Evolutionary conservation across 2,113 vertebrate genomes (phyloP).

Genomic region (Pongo pygmaeus): DNA sequence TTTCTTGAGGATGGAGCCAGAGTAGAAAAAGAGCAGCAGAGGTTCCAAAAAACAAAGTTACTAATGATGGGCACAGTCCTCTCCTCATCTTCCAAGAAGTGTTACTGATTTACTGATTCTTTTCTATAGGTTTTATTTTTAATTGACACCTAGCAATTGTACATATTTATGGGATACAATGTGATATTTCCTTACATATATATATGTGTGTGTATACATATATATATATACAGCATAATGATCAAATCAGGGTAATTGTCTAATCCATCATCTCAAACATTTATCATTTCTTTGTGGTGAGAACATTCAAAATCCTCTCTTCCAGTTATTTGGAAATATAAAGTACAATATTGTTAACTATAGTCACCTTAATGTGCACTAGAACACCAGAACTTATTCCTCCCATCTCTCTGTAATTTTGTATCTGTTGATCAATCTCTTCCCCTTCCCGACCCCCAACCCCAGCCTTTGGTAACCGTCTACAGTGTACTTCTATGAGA

Average conservation of each 20-base stretch:
- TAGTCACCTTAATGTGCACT: neutral
- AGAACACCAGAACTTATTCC: neutral
- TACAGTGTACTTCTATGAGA: neutral
- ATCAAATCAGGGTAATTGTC: neutral
- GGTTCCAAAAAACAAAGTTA: neutral
- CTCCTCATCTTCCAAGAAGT: neutral
- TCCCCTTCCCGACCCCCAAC: neutral
- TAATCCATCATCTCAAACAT: neutral
- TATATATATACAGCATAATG: neutral
- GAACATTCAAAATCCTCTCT: neutral
- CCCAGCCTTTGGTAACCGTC: neutral
- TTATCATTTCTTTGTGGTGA: neutral
- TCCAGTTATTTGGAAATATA: neutral
- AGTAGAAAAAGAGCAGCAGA: neutral
- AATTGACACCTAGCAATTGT: neutral
- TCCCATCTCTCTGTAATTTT: neutral
- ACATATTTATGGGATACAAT: neutral
- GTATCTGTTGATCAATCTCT: neutral
- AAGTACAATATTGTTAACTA: neutral
- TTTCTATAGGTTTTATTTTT: neutral
- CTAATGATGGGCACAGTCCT: neutral
- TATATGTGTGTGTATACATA: too few relatives aligned
- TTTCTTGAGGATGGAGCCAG: neutral
- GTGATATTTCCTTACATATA: neutral
- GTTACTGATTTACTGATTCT: neutral